These are phyloP conservation scores for Ypsolopha scabrella DNA, from an alignment of 2,888 invertebrate species.

Conservation along the genomic window DNA sequence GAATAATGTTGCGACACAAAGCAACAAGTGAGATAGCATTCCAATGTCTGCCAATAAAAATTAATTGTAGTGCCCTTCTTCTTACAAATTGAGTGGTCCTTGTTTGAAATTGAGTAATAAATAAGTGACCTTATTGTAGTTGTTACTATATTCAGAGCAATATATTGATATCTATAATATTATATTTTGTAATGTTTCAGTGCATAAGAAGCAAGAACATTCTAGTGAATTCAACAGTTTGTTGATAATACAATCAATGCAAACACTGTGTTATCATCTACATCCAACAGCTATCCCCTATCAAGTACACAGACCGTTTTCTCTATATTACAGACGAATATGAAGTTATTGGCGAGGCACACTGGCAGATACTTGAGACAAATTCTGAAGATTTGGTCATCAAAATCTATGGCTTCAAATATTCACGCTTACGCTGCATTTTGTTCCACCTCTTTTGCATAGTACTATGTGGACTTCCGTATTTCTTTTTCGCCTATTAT, in stretches of 20 bases:
- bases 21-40: background rate
- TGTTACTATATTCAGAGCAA: background rate
- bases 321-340: constrained; percentile 57
- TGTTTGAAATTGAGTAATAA: background rate
- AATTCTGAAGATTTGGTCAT: constrained; percentile 55
- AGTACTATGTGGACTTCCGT: constrained; percentile 66
- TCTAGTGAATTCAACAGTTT: background rate
- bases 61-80: constrained; percentile 1
- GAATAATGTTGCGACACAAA: too few relatives aligned
- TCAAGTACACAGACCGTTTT: constrained; percentile 20
- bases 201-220: too few relatives aligned
- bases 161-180: too few relatives aligned
- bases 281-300: constrained; percentile 26
- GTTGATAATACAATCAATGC: constrained; percentile 4
- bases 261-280: constrained; percentile 12
- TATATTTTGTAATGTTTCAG: too few relatives aligned
- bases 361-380: constrained; percentile 64
- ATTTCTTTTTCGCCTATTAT: constrained; percentile 67
- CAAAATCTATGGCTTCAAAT: constrained; percentile 64
- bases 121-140: background rate
- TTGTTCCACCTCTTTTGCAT: constrained; percentile 63
- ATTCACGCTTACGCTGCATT: constrained; percentile 45
- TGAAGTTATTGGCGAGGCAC: constrained; percentile 67
- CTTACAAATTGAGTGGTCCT: background rate
- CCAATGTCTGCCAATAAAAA: constrained; percentile 1